These are phyloP conservation scores for Tarsius wallacei DNA, from an alignment of 2,797 vertebrate species.

Conservation along the genomic window DNA sequence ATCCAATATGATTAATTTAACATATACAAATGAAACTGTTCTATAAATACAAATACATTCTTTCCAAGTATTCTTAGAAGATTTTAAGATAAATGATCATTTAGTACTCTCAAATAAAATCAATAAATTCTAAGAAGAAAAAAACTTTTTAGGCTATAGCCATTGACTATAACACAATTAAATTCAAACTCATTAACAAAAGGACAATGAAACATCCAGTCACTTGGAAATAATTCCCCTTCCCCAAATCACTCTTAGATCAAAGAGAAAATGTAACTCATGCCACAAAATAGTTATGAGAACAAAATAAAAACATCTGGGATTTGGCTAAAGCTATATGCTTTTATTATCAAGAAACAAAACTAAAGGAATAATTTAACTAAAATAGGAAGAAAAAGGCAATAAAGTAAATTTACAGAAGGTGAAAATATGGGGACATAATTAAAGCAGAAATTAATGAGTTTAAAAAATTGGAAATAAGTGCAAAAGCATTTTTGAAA, in stretches of 20 bases:
- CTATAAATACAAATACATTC: background rate
- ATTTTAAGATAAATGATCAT: background rate
- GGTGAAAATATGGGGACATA: background rate
- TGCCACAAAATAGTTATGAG: background rate
- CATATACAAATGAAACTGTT: background rate
- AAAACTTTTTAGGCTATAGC: background rate
- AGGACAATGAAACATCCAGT: background rate
- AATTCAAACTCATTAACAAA: slow-evolving; percentile 23
- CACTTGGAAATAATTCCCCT: background rate
- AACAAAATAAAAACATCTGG: slow-evolving; percentile 34
- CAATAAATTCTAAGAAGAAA: background rate
- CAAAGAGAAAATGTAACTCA: slow-evolving; percentile 47
- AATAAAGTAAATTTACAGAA: slow-evolving; percentile 3
- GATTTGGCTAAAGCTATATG: background rate
- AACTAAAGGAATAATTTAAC: slow-evolving; percentile 16
- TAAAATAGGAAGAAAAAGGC: background rate
- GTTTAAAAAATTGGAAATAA: background rate
- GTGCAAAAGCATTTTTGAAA: slow-evolving; percentile 22
- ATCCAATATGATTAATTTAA: background rate
- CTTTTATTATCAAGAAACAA: slow-evolving; percentile 62
- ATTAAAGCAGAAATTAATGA: slow-evolving; percentile 26
- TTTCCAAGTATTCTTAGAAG: background rate
- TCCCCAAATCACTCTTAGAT: background rate
- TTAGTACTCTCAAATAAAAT: no score
- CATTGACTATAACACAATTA: background rate